These are phyloP conservation scores for Nephrotoma guestfalica DNA, from an alignment of 2,888 invertebrate genomes.

Conservation along the genomic window DNA sequence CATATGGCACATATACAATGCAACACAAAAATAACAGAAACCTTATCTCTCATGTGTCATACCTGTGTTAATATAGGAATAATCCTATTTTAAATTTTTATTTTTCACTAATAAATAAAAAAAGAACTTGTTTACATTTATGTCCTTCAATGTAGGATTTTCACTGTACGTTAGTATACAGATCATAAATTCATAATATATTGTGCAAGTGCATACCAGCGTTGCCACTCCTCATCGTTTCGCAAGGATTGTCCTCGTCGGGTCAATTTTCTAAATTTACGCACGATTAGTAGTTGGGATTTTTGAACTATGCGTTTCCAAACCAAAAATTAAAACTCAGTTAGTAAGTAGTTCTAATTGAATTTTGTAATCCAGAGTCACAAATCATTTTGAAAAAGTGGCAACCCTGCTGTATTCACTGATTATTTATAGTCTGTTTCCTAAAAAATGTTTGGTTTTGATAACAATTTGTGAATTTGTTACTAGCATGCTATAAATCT, in stretches of 20 bases:
- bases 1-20: background rate
- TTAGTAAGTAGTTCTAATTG: too few relatives aligned
- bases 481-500: background rate
- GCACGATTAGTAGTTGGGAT: too few relatives aligned
- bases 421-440: too few relatives aligned
- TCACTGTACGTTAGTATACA: background rate
- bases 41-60: background rate
- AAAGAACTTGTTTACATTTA: background rate
- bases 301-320: too few relatives aligned
- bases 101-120: background rate
- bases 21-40: background rate
- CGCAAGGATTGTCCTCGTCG: too few relatives aligned
- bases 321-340: too few relatives aligned
- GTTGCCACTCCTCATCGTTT: too few relatives aligned
- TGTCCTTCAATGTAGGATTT: background rate
- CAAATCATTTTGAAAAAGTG: too few relatives aligned
- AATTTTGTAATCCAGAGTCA: too few relatives aligned
- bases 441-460: background rate
- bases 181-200: background rate
- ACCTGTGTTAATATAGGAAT: background rate
- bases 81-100: background rate
- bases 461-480: background rate
- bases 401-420: too few relatives aligned
- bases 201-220: background rate
- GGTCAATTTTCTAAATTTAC: too few relatives aligned